phyloP scores from a whole-genome alignment of 1,140 invertebrate genomes.

The Bombus huntii region DNA sequence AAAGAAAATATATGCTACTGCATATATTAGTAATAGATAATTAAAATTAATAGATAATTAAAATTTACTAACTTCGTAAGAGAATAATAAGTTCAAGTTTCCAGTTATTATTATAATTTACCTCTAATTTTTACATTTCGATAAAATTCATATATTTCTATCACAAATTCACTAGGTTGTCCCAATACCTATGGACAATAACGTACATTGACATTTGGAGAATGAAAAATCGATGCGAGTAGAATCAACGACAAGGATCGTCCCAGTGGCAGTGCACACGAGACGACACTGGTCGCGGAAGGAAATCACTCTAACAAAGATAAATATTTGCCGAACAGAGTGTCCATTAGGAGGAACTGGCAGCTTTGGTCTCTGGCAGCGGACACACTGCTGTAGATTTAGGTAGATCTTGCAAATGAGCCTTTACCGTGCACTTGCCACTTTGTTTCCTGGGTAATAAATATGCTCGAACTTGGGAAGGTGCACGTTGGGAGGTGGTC shows the following conservation, averaged over 20 bases:
- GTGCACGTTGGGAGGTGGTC: slow-evolving; percentile 1
- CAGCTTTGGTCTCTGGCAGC: not conserved
- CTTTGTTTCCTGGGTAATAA: slow-evolving; percentile 67
- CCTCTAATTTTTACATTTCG: too few species aligned
- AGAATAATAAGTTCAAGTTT: too few species aligned
- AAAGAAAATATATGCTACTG: too few species aligned
- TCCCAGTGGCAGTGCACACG: not conserved
- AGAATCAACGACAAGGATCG: not conserved
- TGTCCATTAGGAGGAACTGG: slow-evolving; percentile 24
- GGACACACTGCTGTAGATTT: slow-evolving; percentile 51
- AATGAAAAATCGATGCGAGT: not conserved
- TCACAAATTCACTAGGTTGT: rapidly evolving
- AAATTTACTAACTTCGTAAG: too few species aligned
- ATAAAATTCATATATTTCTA: not conserved
- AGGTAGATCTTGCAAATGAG: slow-evolving; percentile 67
- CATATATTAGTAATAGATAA: too few species aligned
- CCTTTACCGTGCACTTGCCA: slow-evolving; percentile 56
- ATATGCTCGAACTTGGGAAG: slow-evolving; percentile 29
- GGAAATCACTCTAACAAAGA: slow-evolving; percentile 28
- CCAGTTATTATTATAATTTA: too few species aligned
- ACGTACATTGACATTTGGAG: not conserved
- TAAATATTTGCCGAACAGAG: slow-evolving; percentile 21
- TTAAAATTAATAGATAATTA: too few species aligned
- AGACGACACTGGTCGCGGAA: not conserved
- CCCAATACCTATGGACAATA: not conserved